Percentiles rank a stretch among this genome's conserved stretches.
Evolutionary conservation across 2,888 invertebrate species (phyloP).

Genomic region (Noctua pronuba): DNA sequence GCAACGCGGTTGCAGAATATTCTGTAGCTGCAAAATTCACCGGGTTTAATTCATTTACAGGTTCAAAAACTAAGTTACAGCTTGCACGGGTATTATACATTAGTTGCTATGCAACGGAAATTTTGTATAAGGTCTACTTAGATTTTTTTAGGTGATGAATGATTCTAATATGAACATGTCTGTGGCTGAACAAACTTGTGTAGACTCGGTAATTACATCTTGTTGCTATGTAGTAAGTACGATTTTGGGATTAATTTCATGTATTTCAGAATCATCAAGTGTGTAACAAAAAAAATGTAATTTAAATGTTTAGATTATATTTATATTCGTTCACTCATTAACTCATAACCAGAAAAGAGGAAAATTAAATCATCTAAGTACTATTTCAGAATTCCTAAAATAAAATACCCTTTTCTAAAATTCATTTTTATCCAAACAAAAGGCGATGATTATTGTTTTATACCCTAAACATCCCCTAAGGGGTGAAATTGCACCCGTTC

Average conservation of each 20-base stretch:
- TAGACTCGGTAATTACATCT: no score
- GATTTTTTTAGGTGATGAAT: not conserved
- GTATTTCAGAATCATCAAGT: not conserved
- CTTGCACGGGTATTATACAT: conserved; percentile 12
- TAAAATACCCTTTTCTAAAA: not conserved
- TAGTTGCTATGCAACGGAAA: conserved; percentile 10
- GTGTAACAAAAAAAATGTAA: not conserved
- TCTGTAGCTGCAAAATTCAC: conserved; percentile 76
- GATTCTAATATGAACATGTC: not conserved
- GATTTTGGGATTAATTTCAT: not conserved
- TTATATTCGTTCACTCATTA: no score
- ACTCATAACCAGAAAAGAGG: not conserved
- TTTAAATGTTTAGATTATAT: no score
- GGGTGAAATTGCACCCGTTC: conserved; percentile 61
- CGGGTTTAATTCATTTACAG: conserved; percentile 82
- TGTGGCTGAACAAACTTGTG: not conserved
- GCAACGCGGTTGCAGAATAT: conserved; percentile 78
- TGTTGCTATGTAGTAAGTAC: not conserved
- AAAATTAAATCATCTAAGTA: not conserved
- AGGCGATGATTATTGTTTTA: conserved; percentile 4
- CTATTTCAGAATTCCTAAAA: not conserved
- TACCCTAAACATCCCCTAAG: conserved; percentile 27
- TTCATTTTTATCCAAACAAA: not conserved
- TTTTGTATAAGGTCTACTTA: conserved; percentile 4
- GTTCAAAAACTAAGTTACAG: conserved; percentile 77